Evolutionary conservation across 2,113 vertebrate species (phyloP).

Genomic region (Lamprologus callipterus): DNA sequence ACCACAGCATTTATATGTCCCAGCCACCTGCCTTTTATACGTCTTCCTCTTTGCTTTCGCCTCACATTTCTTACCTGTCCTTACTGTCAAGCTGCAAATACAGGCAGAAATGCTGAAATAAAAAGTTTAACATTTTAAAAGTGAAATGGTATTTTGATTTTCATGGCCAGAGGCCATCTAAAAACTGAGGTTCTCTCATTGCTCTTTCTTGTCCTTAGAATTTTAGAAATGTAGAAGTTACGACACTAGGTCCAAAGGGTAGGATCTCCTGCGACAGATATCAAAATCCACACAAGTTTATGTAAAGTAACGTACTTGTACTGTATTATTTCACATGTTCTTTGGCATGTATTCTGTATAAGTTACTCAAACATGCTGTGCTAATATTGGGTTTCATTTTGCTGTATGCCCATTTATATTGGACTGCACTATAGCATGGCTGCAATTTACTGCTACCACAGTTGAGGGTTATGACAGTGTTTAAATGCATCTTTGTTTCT

Average conservation of each 20-base stretch:
- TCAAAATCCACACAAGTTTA: neutral
- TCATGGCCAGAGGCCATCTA: neutral
- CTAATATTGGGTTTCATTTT: neutral
- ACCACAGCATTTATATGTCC: neutral
- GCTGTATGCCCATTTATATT: neutral
- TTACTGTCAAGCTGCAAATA: neutral
- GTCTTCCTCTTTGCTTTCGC: neutral
- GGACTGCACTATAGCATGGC: neutral
- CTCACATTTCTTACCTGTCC: neutral
- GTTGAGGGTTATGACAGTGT: neutral
- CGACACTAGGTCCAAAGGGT: neutral
- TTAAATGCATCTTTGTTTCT: neutral
- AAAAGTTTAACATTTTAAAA: neutral
- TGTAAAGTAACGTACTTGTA: neutral
- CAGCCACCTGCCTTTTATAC: neutral
- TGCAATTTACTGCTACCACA: neutral
- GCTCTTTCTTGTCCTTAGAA: neutral
- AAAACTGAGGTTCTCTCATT: neutral
- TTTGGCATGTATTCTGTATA: neutral
- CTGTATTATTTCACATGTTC: neutral
- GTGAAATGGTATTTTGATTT: neutral
- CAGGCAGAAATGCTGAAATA: neutral
- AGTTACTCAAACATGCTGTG: neutral
- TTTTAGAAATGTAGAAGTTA: neutral
- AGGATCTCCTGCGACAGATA: neutral